phyloP scores from a whole-genome alignment of 2,888 invertebrate genomes.

The Willowsia nigromaculata region DNA sequence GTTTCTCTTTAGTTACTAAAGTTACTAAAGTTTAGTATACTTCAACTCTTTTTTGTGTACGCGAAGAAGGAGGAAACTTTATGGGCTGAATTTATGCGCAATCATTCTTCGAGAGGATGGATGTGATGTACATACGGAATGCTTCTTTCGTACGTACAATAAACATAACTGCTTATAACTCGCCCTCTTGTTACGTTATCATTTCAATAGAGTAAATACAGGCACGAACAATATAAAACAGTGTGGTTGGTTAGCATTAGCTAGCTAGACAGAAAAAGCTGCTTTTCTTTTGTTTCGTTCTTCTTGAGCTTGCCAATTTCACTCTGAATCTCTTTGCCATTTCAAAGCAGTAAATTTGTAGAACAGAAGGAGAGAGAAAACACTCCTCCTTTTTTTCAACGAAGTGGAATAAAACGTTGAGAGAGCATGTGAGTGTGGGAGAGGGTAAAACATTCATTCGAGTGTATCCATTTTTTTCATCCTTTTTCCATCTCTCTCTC shows the following conservation, averaged over 20 bases:
- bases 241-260: constrained; percentile 30
- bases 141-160: background rate
- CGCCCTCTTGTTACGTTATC: background rate
- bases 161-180: background rate
- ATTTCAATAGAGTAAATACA: background rate
- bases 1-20: background rate
- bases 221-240: constrained; percentile 16
- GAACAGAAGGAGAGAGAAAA: background rate
- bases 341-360: constrained; percentile 47
- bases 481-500: background rate
- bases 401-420: background rate
- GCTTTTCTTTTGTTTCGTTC: constrained; percentile 24
- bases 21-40: too few relatives aligned
- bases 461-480: constrained; percentile 28
- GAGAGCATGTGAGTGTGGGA: background rate
- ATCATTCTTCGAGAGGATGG: constrained; percentile 67
- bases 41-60: background rate
- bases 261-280: constrained; percentile 33
- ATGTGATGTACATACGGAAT: constrained; percentile 65
- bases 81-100: constrained; percentile 68
- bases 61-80: constrained; percentile 60
- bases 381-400: background rate
- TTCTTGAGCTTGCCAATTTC: constrained; percentile 58
- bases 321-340: constrained; percentile 51
- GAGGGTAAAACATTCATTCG: constrained; percentile 1